A percentile compares a stretch with the other conserved stretches of the same genome.
Evolutionary conservation across 2,113 vertebrate species (phyloP).

Genomic region (Danionella cerebrum): DNA sequence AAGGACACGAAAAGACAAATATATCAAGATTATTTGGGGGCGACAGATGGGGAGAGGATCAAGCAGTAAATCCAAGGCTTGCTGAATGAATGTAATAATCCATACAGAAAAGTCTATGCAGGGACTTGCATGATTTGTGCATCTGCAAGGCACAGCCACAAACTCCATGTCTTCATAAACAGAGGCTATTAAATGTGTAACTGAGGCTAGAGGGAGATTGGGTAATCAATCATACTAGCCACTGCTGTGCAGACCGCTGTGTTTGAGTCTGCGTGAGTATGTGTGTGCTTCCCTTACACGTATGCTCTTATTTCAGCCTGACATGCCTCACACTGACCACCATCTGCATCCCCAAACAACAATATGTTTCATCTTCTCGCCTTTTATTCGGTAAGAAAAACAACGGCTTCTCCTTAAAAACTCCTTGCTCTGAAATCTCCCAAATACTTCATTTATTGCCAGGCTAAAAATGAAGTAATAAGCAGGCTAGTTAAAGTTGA

Average conservation of each 20-base stretch:
- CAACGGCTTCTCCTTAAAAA: too few relatives aligned
- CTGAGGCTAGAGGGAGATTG: conserved; percentile 22
- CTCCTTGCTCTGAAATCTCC: too few relatives aligned
- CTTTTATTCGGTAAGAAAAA: not conserved
- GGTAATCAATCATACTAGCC: conserved; percentile 39
- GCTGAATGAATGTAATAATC: conserved; percentile 8
- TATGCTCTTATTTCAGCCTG: not conserved
- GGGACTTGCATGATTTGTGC: conserved; percentile 42
- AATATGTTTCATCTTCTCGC: not conserved
- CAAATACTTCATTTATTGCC: too few relatives aligned
- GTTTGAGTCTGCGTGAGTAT: not conserved
- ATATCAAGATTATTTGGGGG: not conserved
- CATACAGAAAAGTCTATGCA: conserved; percentile 9
- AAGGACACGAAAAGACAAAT: not conserved
- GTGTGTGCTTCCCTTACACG: not conserved
- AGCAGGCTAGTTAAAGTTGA: too few relatives aligned
- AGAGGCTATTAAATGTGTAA: conserved; percentile 41
- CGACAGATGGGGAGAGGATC: not conserved
- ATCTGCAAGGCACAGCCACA: conserved; percentile 22
- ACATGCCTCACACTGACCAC: not conserved
- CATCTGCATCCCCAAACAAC: not conserved
- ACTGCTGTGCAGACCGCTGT: not conserved
- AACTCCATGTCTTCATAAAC: conserved; percentile 39
- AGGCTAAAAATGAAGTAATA: too few relatives aligned
- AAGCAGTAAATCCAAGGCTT: not conserved